These are phyloP conservation scores for Elaphurus davidianus DNA, from an alignment of 2,113 vertebrate species.

Conservation along the genomic window DNA sequence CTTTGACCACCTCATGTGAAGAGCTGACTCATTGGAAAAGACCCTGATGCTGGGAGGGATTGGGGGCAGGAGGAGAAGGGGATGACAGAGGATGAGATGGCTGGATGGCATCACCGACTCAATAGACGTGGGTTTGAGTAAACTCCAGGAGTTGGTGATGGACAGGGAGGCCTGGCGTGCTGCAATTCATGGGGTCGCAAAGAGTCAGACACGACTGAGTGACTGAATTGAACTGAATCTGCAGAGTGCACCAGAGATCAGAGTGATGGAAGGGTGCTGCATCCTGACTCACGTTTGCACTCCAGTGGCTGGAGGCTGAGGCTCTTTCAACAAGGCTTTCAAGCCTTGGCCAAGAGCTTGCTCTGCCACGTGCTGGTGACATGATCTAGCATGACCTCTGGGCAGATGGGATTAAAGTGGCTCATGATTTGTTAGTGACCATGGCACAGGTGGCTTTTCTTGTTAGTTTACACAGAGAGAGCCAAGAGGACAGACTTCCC, in stretches of 20 bases:
- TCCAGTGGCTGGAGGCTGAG: background rate
- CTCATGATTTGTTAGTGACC: background rate
- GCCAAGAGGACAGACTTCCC: background rate
- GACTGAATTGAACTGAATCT: no score
- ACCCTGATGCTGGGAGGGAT: no score
- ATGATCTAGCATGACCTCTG: background rate
- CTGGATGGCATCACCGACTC: no score
- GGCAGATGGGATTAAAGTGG: background rate
- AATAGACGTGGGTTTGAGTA: no score
- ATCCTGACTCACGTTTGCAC: background rate
- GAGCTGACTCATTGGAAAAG: no score
- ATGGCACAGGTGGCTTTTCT: background rate
- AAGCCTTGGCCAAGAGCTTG: background rate
- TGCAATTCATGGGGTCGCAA: no score
- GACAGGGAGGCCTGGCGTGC: no score
- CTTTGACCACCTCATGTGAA: no score
- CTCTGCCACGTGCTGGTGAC: background rate
- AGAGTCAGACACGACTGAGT: no score
- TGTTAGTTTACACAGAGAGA: background rate
- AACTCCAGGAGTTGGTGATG: no score
- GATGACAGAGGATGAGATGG: no score
- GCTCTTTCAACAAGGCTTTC: background rate
- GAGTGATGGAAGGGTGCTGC: fast-evolving
- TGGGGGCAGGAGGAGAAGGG: no score
- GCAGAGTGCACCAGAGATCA: background rate